Evolutionary conservation across 2,888 invertebrate genomes (phyloP), one percentile per base, ranked within the genome.

Genomic region (Carcina quercana): DNA sequence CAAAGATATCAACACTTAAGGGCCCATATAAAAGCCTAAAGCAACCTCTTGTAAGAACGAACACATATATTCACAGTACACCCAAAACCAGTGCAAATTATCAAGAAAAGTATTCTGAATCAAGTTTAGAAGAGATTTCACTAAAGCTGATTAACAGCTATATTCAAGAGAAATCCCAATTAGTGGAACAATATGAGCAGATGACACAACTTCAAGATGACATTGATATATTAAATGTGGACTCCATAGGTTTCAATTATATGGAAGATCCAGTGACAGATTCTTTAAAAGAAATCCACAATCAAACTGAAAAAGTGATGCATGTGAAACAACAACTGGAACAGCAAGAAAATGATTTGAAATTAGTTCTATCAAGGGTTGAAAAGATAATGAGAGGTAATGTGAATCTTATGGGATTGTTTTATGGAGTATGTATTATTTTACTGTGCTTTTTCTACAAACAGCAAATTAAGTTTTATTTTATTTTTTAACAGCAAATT

Each of bases 51-150:
- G 32, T 76, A 12, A 62, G 79, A 2, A 78, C 76, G 0, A 89
- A 89, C 53, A 91, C 91, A 3, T 91, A 90, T 46, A 90, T 90
- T 11, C 89, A 90, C 44, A 87, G 88, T 47, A 87, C 88, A 32
- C 87, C 89, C 6, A 88, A 87, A 45, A 82, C 82, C 37, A 88
- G 85, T 62, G 68, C 73, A 34, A 86, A 86, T 42, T 83, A 80
- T 46, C 83, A 86, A 50, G 88, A 83, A 46, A 83, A 82, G 43
- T 79, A 67, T 58, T 72, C 83, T 0, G 86, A 88, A 50, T 78
- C 88, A 13, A 93, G 92, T 54, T 75, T 94, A 43, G 93, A 94
- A 56, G 92, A 94, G 62, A 91, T 93, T 50, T 91, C 91, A 1
- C 68, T 92, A 15, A 90, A 89, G 65, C 65, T 91, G 34, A 87